phyloP scores from a whole-genome alignment of 2,113 vertebrate genomes.

The Gopherus evgoodei region DNA sequence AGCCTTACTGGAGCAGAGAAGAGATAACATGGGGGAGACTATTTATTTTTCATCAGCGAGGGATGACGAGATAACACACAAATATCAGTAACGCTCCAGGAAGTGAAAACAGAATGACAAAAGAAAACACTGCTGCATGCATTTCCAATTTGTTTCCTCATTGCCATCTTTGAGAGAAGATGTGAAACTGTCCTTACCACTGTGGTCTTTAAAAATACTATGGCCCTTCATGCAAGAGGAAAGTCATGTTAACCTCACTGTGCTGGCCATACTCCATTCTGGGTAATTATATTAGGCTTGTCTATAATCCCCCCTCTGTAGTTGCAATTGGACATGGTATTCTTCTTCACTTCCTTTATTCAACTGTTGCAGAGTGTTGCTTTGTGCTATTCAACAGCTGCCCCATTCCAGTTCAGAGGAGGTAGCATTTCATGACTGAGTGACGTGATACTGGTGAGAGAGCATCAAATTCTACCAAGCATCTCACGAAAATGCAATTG shows the following conservation, averaged over 20 bases:
- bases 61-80: background rate
- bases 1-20: background rate
- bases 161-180: background rate
- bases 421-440: background rate
- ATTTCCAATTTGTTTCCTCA: background rate
- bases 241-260: background rate
- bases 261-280: constrained; percentile 27
- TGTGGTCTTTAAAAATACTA: background rate
- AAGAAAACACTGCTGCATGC: background rate
- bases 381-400: constrained; percentile 9
- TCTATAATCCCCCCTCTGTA: background rate
- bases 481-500: background rate
- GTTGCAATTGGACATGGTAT: background rate
- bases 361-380: background rate
- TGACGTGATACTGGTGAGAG: background rate
- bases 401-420: constrained; percentile 12
- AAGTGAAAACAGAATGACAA: background rate
- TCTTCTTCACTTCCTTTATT: background rate
- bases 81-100: background rate
- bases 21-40: accelerated
- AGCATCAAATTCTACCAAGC: background rate
- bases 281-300: constrained; percentile 54
- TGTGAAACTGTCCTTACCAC: background rate
- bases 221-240: background rate
- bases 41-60: background rate